phyloP scores from a whole-genome alignment of 2,888 invertebrate species.

The Heteromurus nitidus region DNA sequence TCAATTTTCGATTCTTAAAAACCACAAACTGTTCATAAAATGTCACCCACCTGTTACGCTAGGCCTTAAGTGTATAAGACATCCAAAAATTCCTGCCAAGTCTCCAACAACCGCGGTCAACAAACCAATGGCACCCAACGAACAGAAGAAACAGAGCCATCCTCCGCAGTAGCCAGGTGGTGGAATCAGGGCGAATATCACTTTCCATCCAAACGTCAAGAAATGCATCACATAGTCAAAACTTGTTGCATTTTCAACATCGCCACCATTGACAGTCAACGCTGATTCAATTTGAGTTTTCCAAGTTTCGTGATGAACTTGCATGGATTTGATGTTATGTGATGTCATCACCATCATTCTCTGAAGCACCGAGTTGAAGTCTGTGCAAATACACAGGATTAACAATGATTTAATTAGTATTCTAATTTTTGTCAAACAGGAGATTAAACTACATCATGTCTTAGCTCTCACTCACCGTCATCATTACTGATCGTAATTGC shows the following conservation, averaged over 20 bases:
- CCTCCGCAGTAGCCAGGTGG: conserved; percentile 77
- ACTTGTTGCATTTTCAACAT: conserved; percentile 13
- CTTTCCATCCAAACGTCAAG: conserved; percentile 26
- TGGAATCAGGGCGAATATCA: conserved; percentile 77
- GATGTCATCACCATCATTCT: conserved; percentile 78
- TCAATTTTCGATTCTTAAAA: no score
- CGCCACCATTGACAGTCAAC: conserved; percentile 29
- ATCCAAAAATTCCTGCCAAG: conserved; percentile 75
- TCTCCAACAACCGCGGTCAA: conserved; percentile 88
- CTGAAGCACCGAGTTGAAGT: conserved; percentile 78
- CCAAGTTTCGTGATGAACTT: conserved; percentile 78
- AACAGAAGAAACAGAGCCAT: conserved; percentile 82
- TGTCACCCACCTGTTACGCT: conserved; percentile 79
- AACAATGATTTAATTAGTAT: no score
- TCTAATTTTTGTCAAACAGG: no score
- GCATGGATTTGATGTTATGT: conserved; percentile 78
- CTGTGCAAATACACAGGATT: conserved; percentile 74
- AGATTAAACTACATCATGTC: not conserved
- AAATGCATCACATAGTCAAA: conserved; percentile 32
- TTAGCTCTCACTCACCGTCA: conserved; percentile 75
- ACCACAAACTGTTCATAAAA: no score
- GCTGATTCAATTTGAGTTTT: conserved; percentile 76
- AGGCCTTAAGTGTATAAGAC: conserved; percentile 78
- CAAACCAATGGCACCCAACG: conserved; percentile 93
- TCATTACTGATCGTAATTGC: conserved; percentile 79